Percentiles rank a stretch among this genome's conserved stretches.
These are phyloP conservation scores for Rattus norvegicus DNA, from an alignment of 2,113 vertebrate genomes.

Conservation along the genomic window GRCr8 NC_086035.1:50718001-50718500, in stretches of 20 bases:
- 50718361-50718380: not conserved
- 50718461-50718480: constrained; percentile 30
- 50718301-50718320: not conserved
- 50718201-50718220: no score
- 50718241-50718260: not conserved
- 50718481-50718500: constrained; percentile 50
- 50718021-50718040: not conserved
- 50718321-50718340: not conserved
- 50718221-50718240: not conserved
- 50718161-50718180: not conserved
- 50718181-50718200: not conserved
- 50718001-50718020: not conserved
- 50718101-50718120: not conserved
- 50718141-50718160: not conserved
- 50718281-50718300: not conserved
- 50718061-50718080: not conserved
- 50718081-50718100: not conserved
- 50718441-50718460: not conserved
- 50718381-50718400: not conserved
- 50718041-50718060: not conserved
- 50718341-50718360: not conserved
- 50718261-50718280: not conserved
- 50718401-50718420: not conserved
- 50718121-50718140: not conserved
- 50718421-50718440: constrained; percentile 42